Percentiles rank a stretch among this genome's conserved stretches.
phyloP scores from a whole-genome alignment of 2,113 vertebrate genomes.

The Podarcis cretensis region DNA sequence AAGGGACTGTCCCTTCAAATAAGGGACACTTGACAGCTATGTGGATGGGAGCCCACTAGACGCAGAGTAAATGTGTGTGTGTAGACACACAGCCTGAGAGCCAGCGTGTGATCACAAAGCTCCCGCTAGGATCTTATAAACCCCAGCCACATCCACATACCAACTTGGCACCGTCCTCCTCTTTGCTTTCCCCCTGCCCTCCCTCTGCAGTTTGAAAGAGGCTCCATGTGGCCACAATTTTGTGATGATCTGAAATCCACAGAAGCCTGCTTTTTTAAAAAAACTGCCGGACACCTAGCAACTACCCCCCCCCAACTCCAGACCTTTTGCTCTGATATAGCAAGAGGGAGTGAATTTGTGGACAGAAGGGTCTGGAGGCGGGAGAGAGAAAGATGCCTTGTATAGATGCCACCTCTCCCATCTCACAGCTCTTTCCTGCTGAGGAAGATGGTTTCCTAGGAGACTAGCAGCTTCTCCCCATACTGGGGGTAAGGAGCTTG shows the following conservation, averaged over 20 bases:
- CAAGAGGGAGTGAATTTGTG: not conserved
- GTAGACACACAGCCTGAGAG: not conserved
- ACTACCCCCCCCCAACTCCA: not conserved
- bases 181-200: too few species aligned
- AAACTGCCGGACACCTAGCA: not conserved
- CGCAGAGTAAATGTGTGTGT: too few species aligned
- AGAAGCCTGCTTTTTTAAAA: not conserved
- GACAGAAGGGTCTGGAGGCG: conserved; percentile 27
- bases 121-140: not conserved
- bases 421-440: conserved; percentile 3
- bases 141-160: not conserved
- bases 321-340: not conserved
- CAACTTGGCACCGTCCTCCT: not conserved
- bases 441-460: conserved; percentile 40
- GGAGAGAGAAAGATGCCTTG: conserved; percentile 15
- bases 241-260: not conserved
- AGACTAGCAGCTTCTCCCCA: conserved; percentile 16
- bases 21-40: too few species aligned
- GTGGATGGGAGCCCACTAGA: too few species aligned
- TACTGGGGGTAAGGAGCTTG: not conserved
- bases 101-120: not conserved
- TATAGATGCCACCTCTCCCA: conserved; percentile 8
- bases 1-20: too few species aligned
- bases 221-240: not conserved
- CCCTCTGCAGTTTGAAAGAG: not conserved